Evolutionary conservation across 2,888 invertebrate genomes (phyloP).

Genomic region (Eustalomyia histrio): DNA sequence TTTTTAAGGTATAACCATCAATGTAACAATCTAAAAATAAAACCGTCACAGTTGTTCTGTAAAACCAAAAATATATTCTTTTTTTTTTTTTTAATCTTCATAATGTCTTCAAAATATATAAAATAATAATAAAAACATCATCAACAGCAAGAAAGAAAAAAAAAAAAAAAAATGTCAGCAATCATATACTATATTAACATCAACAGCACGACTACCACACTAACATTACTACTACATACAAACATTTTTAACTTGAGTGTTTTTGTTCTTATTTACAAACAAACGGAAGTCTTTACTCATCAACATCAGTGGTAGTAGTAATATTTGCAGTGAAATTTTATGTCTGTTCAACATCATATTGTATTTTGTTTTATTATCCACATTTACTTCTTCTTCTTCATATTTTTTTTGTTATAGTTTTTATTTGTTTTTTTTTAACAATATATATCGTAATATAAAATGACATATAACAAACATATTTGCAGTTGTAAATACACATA

Average conservation of each 20-base stretch:
- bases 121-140: background rate
- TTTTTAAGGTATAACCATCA: no score
- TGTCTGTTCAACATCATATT: slow-evolving; percentile 38
- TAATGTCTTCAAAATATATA: background rate
- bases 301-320: background rate
- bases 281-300: slow-evolving; percentile 39
- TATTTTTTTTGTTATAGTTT: background rate
- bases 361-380: slow-evolving; percentile 31
- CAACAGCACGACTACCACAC: background rate
- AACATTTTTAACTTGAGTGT: background rate
- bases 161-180: background rate
- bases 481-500: slow-evolving; percentile 24
- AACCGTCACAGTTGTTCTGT: background rate
- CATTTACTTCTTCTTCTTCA: slow-evolving; percentile 24
- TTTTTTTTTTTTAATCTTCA: background rate
- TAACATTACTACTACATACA: background rate
- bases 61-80: background rate
- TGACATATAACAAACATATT: slow-evolving; percentile 54
- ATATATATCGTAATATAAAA: slow-evolving; percentile 39
- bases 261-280: slow-evolving; percentile 9
- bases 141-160: background rate
- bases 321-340: slow-evolving; percentile 46
- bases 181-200: background rate
- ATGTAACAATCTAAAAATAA: no score
- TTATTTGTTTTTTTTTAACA: background rate